Evolutionary conservation across 2,113 vertebrate genomes (phyloP), one percentile per base, ranked within the genome.

Genomic region (Salvelinus sp.): DNA sequence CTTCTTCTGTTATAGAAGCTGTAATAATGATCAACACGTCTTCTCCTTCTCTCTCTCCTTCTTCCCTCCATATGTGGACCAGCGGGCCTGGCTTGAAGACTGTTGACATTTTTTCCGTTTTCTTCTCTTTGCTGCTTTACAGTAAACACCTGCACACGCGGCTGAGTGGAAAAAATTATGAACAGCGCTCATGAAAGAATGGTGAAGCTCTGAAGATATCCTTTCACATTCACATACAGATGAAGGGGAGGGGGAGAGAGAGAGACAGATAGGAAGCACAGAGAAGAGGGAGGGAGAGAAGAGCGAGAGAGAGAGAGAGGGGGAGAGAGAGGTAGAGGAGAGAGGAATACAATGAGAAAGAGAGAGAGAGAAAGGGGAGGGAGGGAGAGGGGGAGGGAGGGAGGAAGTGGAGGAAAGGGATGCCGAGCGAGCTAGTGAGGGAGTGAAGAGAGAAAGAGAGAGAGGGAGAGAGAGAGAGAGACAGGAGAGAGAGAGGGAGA

Each of bases 91-190:
- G 84, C 69, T 58, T 48, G 63, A 89, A n/a, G 80, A 78, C 74
- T 64, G 47, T 79, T 77, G 86, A 78, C 70, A 72, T 86, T 87
- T 84, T 73, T 82, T 84, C 85, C 76, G 73, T 84, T 44, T 44
- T 48, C 48, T 20, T 58, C 76, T 75, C 73, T 76, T 85, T 30
- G 18, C 44, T 28, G 79, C 70, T 70, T 82, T 86, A 87, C 88
- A 88, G 90, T 89, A 90, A 90, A 89, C 88, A 89, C 88, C 88
- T 90, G 89, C 82, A 83, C 66, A 4, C 77, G 64, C 78, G 3
- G 28, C 65, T 6, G 28, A 82, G 79, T 77, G 72, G 76, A 79
- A 85, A 60, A 69, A 82, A 73, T 28, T 74, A 88, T 87, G 88
- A 88, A 90, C 85, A 75, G 80, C n/a, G 4, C 67, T 25, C 78